A percentile compares a stretch with the other conserved stretches of the same genome.
These are phyloP conservation scores for Drosophila paulistorum DNA, from an alignment of 1,140 invertebrate genomes.

Conservation along the genomic window DNA sequence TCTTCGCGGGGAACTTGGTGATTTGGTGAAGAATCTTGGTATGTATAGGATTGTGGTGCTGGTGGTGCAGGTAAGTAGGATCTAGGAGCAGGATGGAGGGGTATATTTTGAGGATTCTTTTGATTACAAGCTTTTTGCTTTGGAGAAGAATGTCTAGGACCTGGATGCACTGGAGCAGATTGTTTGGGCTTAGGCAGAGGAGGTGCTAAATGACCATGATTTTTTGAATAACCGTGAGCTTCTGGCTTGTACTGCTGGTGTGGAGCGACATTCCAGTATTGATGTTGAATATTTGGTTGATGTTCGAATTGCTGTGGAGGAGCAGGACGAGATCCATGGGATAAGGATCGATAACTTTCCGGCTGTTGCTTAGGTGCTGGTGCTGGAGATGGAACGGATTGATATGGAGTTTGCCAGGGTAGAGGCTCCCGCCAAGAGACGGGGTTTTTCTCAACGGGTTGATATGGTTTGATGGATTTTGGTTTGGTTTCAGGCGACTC, in stretches of 20 bases:
- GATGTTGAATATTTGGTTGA: neutral
- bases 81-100: neutral
- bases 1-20: conserved; percentile 6
- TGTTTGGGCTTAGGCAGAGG: neutral
- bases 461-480: neutral
- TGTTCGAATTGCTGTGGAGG: neutral
- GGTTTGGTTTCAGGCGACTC: conserved; percentile 29
- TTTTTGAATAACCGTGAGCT: neutral
- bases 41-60: neutral
- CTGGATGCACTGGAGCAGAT: neutral
- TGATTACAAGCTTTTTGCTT: conserved; percentile 15
- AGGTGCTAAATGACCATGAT: neutral
- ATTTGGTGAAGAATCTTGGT: neutral
- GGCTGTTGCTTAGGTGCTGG: conserved; percentile 16
- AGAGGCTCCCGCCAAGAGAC: conserved; percentile 52
- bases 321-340: neutral
- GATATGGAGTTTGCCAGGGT: conserved; percentile 53
- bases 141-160: conserved; percentile 6
- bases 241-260: neutral
- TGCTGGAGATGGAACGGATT: conserved; percentile 1
- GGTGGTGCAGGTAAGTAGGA: conserved; percentile 14
- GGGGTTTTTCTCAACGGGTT: neutral
- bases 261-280: neutral
- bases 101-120: neutral
- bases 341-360: conserved; percentile 9